Evolutionary conservation across 2,113 vertebrate genomes (phyloP), one percentile per base, ranked within the genome.

Genomic region (Macquaria australasica): DNA sequence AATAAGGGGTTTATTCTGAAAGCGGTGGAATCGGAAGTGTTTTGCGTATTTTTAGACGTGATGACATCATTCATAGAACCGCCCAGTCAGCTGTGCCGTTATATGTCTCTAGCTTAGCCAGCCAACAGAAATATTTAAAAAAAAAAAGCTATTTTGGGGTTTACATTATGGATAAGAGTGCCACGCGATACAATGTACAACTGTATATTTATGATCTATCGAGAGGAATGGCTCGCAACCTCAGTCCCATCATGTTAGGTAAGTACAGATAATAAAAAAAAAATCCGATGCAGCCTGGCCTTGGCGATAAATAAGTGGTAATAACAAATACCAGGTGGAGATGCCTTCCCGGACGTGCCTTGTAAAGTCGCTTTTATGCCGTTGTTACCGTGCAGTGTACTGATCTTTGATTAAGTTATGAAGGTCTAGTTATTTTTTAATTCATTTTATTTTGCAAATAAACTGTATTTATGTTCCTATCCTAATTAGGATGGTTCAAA

Each of bases 201-300:
- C 96, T 99, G 43, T 99, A 98, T 87, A 97, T 99, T 91, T 99
- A 99, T 92, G 98, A 99, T 92, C 91, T 99, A 60, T 99, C 98
- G 73, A 97, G 97, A 91, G 98, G 98, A 91, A 96, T 99, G 96
- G 98, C 98, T 31, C 97, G 98, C 76, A 97, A 96, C 92, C 97
- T 99, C 85, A 99, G 98, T 87, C 98, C 97, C 18, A 96, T 99
- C 86, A 98, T 99, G 98, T 93, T 99, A 84, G 98, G 98, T 99
- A 94, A 97, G 97, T 90, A 67, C 16, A 67, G 39, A 50, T 14
- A 9, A 50, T 14, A 37, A 37, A 37, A 8, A 31, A 1, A 37
- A 10, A 64, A 87, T n/a, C 69, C 70, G 41, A 41, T 68, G 56
- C 25, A 39, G 51, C 14, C 39, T n/a, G 85, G 90, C 68, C 85